Evolutionary conservation across 2,113 vertebrate genomes (phyloP).

Genomic region (Pachypanchax playfairii): DNA sequence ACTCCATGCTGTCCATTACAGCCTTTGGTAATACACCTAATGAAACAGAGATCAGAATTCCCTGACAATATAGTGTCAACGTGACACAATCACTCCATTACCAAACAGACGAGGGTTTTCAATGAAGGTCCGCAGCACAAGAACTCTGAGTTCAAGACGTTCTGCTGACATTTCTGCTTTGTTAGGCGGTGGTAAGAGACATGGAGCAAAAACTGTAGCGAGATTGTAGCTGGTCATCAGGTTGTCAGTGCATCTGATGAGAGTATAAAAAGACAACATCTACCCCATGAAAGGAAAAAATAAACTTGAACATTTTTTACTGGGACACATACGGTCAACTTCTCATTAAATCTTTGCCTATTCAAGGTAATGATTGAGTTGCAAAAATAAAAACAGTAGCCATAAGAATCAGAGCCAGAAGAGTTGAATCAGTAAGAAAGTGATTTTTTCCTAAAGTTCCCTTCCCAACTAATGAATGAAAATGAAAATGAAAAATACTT

Average conservation of each 20-base stretch:
- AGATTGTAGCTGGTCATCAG: slow-evolving; percentile 91
- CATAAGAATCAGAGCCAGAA: too few relatives aligned
- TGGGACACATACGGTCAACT: too few relatives aligned
- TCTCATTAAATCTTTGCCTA: too few relatives aligned
- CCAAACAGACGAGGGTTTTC: slow-evolving; percentile 85
- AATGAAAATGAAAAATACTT: too few relatives aligned
- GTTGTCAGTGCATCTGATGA: slow-evolving; percentile 85
- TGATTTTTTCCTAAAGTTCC: too few relatives aligned
- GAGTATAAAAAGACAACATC: background rate
- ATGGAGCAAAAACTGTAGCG: slow-evolving; percentile 89
- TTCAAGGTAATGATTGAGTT: too few relatives aligned
- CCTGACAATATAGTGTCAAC: too few relatives aligned
- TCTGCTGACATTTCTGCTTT: slow-evolving; percentile 83
- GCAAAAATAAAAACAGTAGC: too few relatives aligned
- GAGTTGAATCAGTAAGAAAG: too few relatives aligned
- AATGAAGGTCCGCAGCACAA: slow-evolving; percentile 83
- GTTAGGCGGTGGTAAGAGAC: slow-evolving; percentile 85
- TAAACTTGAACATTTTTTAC: too few relatives aligned
- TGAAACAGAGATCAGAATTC: background rate
- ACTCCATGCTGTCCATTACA: slow-evolving; percentile 84
- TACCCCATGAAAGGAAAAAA: background rate
- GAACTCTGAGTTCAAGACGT: slow-evolving; percentile 84
- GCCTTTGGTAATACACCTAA: slow-evolving; percentile 85
- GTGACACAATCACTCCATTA: slow-evolving; percentile 48
- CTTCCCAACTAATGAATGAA: too few relatives aligned